Percentiles rank a stretch among this genome's conserved stretches.
These are phyloP conservation scores for Dendropsophus ebraccatus DNA, from an alignment of 2,113 vertebrate species.

Conservation along the genomic window DNA sequence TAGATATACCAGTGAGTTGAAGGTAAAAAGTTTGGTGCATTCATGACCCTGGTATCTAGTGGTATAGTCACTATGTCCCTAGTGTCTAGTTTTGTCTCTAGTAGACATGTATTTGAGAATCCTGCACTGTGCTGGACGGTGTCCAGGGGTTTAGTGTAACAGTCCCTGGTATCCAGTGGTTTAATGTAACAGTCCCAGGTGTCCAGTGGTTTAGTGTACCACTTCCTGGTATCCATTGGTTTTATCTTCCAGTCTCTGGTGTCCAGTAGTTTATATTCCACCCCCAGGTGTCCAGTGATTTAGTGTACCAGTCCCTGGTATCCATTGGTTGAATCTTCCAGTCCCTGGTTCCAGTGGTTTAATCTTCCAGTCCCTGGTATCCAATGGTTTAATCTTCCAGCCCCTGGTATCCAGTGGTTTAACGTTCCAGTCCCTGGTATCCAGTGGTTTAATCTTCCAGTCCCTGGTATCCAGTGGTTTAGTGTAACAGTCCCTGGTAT, in stretches of 20 bases:
- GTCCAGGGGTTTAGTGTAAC: too few relatives aligned
- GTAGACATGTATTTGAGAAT: neutral
- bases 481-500: neutral
- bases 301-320: neutral
- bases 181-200: neutral
- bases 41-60: neutral
- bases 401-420: neutral
- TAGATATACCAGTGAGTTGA: neutral
- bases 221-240: neutral
- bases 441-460: neutral
- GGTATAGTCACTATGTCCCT: neutral
- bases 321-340: neutral
- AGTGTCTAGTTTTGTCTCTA: neutral
- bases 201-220: neutral
- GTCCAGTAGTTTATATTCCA: neutral
- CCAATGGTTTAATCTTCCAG: neutral
- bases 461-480: neutral
- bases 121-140: neutral
- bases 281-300: neutral
- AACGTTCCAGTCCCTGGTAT: neutral
- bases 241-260: neutral
- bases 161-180: neutral
- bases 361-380: neutral
- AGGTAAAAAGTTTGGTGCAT: too few relatives aligned
- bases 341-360: neutral